Conservation (phyloP, 2,888 invertebrate species). For the Ophonus ardosiacus region DNA sequence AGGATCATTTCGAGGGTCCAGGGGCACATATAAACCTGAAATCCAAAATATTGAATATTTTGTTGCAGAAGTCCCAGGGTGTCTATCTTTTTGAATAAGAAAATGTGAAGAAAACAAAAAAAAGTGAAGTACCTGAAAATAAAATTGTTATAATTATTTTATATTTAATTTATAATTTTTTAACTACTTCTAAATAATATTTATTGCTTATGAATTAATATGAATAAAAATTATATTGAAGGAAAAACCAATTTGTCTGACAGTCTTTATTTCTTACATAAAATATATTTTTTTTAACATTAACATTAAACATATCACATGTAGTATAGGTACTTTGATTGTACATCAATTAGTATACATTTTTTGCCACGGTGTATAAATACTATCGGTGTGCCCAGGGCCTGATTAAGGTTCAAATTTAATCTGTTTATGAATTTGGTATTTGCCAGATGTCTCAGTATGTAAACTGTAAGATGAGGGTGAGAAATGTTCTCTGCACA, state of each 20-base stretch:
- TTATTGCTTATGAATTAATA: background rate
- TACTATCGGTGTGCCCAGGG: too few species aligned
- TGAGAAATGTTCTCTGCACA: too few species aligned
- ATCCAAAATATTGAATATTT: background rate
- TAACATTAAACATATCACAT: constrained; percentile 49
- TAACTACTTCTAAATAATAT: background rate
- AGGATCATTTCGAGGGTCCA: background rate
- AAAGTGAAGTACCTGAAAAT: background rate
- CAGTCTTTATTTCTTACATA: constrained; percentile 56
- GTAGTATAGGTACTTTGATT: constrained; percentile 27
- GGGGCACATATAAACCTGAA: background rate
- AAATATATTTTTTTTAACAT: constrained; percentile 39
- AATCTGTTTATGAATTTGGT: too few species aligned
- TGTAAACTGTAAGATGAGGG: too few species aligned
- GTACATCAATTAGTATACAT: constrained; percentile 63
- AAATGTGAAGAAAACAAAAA: too few species aligned
- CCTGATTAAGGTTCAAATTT: too few species aligned
- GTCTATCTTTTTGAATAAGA: background rate
- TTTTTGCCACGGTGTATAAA: background rate
- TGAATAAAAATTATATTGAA: background rate
- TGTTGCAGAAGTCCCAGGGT: background rate
- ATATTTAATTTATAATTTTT: background rate
- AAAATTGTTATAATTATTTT: background rate
- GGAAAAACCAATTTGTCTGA: constrained; percentile 1
- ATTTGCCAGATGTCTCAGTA: too few species aligned